Evolutionary conservation across 2,113 vertebrate species (phyloP).

Genomic region (Serinus canaria): DNA sequence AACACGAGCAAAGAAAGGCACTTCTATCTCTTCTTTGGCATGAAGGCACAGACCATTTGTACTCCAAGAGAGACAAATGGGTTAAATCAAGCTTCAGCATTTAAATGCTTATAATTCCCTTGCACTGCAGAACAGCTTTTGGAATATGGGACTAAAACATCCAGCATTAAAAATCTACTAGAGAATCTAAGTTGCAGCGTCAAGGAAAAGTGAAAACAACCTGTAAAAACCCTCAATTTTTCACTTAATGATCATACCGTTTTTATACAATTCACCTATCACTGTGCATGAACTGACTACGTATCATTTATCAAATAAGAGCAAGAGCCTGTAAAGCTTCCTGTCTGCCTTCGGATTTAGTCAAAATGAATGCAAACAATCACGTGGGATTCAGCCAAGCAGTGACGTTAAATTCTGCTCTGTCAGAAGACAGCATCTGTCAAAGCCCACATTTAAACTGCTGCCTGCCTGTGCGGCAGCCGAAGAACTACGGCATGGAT

Average conservation of each 20-base stretch:
- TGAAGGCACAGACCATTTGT: not conserved
- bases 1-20: not conserved
- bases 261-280: slow-evolving; percentile 51
- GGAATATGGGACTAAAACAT: not conserved
- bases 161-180: slow-evolving; percentile 31
- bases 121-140: slow-evolving; percentile 25
- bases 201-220: slow-evolving; percentile 23
- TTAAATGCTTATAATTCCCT: slow-evolving; percentile 19
- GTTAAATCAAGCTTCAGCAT: slow-evolving; percentile 44
- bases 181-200: slow-evolving; percentile 6
- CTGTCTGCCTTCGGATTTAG: slow-evolving; percentile 72
- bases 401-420: slow-evolving; percentile 85
- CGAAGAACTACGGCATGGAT: slow-evolving; percentile 68
- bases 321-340: slow-evolving; percentile 57
- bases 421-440: slow-evolving; percentile 86
- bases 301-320: slow-evolving; percentile 46
- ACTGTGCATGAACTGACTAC: not conserved
- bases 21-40: not conserved
- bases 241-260: slow-evolving; percentile 43
- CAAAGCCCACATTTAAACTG: slow-evolving; percentile 84
- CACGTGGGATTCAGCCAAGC: slow-evolving; percentile 82
- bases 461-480: slow-evolving; percentile 80
- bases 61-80: not conserved
- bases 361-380: slow-evolving; percentile 82
- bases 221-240: slow-evolving; percentile 5